phyloP scores from a whole-genome alignment of 2,113 vertebrate species.

The Protomyctophum bolini region DNA sequence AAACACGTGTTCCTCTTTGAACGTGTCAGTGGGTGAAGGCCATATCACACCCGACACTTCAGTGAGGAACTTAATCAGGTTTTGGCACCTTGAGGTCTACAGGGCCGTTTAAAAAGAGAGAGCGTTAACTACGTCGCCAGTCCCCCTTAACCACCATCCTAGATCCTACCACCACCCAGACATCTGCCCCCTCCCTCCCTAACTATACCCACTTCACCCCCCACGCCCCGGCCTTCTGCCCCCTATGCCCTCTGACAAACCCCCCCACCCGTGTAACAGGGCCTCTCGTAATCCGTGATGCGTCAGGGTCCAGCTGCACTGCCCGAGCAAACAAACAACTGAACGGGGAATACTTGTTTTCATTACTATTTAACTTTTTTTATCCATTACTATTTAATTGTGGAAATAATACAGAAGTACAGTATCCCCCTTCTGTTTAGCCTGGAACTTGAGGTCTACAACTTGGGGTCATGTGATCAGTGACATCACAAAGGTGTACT shows the following conservation, averaged over 20 bases:
- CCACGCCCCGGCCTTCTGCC: neutral
- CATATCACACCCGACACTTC: slow-evolving; percentile 31
- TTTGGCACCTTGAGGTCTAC: slow-evolving; percentile 67
- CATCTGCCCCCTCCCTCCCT: neutral
- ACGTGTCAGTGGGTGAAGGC: slow-evolving; percentile 37
- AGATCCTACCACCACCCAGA: too few relatives aligned
- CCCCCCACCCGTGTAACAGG: neutral
- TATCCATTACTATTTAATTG: too few relatives aligned
- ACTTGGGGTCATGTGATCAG: too few relatives aligned
- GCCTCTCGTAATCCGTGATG: neutral
- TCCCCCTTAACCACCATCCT: too few relatives aligned
- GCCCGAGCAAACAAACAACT: too few relatives aligned
- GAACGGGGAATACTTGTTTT: too few relatives aligned
- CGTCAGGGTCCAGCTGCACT: neutral
- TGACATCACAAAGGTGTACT: too few relatives aligned
- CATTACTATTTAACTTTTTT: too few relatives aligned
- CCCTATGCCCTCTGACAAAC: neutral
- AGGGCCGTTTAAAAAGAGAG: slow-evolving; percentile 17
- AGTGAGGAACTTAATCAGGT: slow-evolving; percentile 68
- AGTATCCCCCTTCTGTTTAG: too few relatives aligned
- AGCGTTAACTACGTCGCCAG: slow-evolving; percentile 17
- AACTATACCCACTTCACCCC: neutral
- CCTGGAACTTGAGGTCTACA: too few relatives aligned
- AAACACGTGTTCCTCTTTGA: slow-evolving; percentile 66
- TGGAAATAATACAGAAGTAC: too few relatives aligned